Evolutionary conservation across 92 coral and sea anemone species (phyloP), one percentile per base, ranked within the genome.

Genomic region (Porites evermanni): DNA sequence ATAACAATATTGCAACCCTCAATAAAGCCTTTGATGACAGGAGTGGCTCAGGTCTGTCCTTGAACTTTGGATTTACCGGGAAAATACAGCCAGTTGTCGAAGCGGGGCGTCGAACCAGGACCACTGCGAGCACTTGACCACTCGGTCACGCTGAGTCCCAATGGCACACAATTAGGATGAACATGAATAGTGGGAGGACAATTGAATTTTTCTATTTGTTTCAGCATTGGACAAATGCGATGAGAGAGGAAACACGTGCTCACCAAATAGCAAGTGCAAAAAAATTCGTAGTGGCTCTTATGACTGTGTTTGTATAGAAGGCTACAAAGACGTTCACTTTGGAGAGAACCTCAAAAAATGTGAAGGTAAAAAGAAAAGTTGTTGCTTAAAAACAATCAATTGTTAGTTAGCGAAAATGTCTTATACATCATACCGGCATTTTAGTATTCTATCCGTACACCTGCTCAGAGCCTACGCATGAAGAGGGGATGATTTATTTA

Each of bases 171-270:
- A 17, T 64, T 8, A 64, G 44, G 14, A 18, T 29, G n/a, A 12
- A 13, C 4, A 70, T 70, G 4, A 29, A 29, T 3, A 70, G 7
- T 21, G 32, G 23, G 24, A 38, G 4, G 11, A 11, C 7, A 6
- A 18, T 18, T 32, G 16, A 32, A 1, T 13, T 52, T 53, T 0
- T 53, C 14, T 20, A 20, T 74, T 8, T 19, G 0, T 74, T 53
- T 74, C 78, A 74, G 78, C 38, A 20, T n/a, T 53, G 10, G 54
- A 20, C 12, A 38, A 74, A 53, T 53, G 78, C 21, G 78, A 74
- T 53, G 23, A 53, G 21, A 53, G 64, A 74, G 78, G 78, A 16
- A 17, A n/a, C 18, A 24, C 53, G 16, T 74, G 78, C 21, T 63
- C 64, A 53, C 21, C 8, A 19, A 60, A 13, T 19, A 53, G 78